Base-by-base conservation (phyloP, 1,140 invertebrate genomes). In the Drosophila kanapiae region DNA sequence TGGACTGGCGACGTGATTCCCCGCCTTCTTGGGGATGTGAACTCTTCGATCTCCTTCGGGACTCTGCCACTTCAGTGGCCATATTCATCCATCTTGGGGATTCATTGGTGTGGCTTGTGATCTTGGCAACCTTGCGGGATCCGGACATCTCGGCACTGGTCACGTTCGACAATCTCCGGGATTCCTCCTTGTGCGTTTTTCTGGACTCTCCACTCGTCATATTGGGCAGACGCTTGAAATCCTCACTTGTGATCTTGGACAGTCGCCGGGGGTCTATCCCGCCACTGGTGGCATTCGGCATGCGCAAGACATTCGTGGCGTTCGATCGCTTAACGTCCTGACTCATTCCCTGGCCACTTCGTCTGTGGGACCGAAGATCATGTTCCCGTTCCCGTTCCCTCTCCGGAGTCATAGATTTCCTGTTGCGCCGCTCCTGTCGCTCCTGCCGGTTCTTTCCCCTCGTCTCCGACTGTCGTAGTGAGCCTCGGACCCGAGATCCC, bases 171-270 rank as follows among this genome's bases (percentile, higher is more conserved):
- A 69, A 43, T 65, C 16, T 43, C 3, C 67, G 33, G 9, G 27
- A 8, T 4, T 45, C 67, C 0, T 70, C 37, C 13, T 51, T 69
- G 6, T 62, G 14, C 7, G 14, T 31, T 18, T 23, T 29, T 7
- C 67, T 35, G 1, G 23, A 45, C 33, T 68, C 67, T 1, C 48
- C 67, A 35, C 67, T 70, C 9, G 67, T 68, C 9, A 70, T 29
- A 10, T 68, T 70, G 5, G 47, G 63, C 10, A 70, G 33, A 10
- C 38, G 62, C 48, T 64, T 70, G 1, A 38, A 13, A 2, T 68
- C 38, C 5, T 67, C 38, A 8, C 47, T 68, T 0, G 67, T 67
- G 29, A 51, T 10, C 3, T 3, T n/a, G 31, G 38, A 4, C 14
- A 65, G 14, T n/a, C 18, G 49, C 6, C 11, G 13, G 3, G 27